Evolutionary conservation across 1,140 invertebrate species (phyloP), one percentile per base, ranked within the genome.

Genomic region (Lepidurus arcticus): DNA sequence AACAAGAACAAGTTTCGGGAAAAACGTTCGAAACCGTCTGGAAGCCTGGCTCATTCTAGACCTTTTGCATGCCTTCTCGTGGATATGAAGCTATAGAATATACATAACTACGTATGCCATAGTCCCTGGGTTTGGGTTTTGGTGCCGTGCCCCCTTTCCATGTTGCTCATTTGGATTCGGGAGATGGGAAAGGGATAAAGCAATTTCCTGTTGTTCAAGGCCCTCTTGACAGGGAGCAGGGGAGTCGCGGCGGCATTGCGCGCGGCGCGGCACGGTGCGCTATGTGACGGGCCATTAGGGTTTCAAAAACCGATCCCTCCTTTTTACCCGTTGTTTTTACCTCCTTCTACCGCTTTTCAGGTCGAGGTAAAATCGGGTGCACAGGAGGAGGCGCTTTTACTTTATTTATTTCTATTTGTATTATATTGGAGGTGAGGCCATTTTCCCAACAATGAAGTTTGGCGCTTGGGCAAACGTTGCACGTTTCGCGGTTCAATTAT

Each of bases 131-230:
- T 34, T 34, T 34, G 34, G 34, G 34, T 34, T 47, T 65, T 1
- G 53, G 53, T 16, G 13, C 53, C 21, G 6, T 65, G 8, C 6
- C 16, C 13, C 21, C 47, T 0, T 65, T 21, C 21, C 53, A 16
- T 65, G 53, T 13, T 65, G 53, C 53, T 65, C 16, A 65, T 65
- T 65, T 21, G 8, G 53, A 21, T 7, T 65, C 21, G 16, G 47
- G 53, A 21, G 21, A 16, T 65, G 21, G 53, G n/a, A 65, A 16
- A 65, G 53, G 53, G 53, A 65, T 65, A 65, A 65, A 21, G 53
- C 53, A 65, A 65, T 65, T 13, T 65, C 53, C 53, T 65, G 53
- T 65, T 65, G 8, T 65, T 65, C 53, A 65, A 65, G n/a, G 53
- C 21, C 21, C 53, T 21, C 53, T 65, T 65, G 53, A 65, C 53